Conservation (phyloP, 2,888 invertebrate species). For the Mactromeris polynyma region DNA sequence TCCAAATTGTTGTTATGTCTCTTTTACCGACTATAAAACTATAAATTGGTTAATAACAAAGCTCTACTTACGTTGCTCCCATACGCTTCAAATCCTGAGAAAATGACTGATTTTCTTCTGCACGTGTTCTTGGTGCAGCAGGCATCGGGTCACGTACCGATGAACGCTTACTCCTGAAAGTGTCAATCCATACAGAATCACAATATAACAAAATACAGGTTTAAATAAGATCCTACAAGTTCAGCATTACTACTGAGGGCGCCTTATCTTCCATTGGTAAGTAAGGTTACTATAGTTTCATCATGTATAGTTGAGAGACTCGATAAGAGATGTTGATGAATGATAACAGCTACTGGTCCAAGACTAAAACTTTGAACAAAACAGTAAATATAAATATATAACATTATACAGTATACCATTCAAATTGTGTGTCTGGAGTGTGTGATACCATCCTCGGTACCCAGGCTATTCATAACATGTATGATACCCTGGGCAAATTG, state of each 20-base stretch:
- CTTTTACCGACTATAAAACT: too few species aligned
- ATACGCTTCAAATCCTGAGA: constrained; percentile 63
- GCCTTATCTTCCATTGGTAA: background rate
- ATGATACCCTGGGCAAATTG: too few species aligned
- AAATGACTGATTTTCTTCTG: constrained; percentile 60
- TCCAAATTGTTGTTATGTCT: too few species aligned
- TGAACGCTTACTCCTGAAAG: constrained; percentile 38
- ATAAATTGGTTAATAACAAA: background rate
- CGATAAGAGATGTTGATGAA: background rate
- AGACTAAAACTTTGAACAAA: too few species aligned
- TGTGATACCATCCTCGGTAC: too few species aligned
- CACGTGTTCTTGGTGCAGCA: constrained; percentile 48
- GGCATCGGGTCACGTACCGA: constrained; percentile 44
- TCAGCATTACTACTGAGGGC: background rate
- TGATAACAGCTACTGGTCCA: too few species aligned
- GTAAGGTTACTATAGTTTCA: background rate
- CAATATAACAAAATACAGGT: background rate
- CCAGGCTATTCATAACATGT: too few species aligned
- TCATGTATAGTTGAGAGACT: background rate
- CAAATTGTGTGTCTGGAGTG: too few species aligned
- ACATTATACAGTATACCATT: too few species aligned
- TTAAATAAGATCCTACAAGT: background rate
- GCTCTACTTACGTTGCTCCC: constrained; percentile 70
- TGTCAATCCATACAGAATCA: background rate
- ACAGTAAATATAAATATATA: too few species aligned